Evolutionary conservation across 2,888 invertebrate genomes (phyloP).

Genomic region (Palloptera scutellata): DNA sequence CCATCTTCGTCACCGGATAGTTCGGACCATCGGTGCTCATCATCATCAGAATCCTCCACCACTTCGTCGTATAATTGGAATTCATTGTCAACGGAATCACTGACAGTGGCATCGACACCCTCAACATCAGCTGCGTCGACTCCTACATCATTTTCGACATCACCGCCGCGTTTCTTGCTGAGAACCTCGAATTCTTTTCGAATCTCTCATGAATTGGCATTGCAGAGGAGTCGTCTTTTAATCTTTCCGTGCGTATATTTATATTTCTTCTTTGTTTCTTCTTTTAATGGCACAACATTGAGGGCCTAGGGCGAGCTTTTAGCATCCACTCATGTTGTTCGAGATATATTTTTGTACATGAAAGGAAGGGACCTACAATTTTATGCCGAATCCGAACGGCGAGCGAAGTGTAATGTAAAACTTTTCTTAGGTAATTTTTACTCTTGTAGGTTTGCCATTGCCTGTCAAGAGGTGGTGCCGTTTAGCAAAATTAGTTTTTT

Average conservation of each 20-base stretch:
- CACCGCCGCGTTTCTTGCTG: conserved; percentile 47
- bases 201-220: conserved; percentile 66
- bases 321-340: no score
- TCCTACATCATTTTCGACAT: conserved; percentile 50
- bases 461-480: no score
- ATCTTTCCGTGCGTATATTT: conserved; percentile 66
- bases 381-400: no score
- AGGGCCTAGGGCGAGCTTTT: no score
- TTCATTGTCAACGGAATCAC: conserved; percentile 48
- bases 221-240: conserved; percentile 65
- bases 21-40: conserved; percentile 2
- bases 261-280: conserved; percentile 26
- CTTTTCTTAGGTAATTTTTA: no score
- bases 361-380: no score
- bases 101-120: conserved; percentile 31
- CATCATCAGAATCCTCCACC: conserved; percentile 23
- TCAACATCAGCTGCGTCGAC: conserved; percentile 47
- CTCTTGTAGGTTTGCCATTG: no score
- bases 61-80: conserved; percentile 34
- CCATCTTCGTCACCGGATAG: conserved; percentile 8
- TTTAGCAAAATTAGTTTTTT: no score
- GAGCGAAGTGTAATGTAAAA: no score
- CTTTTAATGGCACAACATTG: no score
- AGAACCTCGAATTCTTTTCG: conserved; percentile 33
- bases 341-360: no score